phyloP scores from a whole-genome alignment of 2,113 vertebrate genomes.

The Labrus mixtus region DNA sequence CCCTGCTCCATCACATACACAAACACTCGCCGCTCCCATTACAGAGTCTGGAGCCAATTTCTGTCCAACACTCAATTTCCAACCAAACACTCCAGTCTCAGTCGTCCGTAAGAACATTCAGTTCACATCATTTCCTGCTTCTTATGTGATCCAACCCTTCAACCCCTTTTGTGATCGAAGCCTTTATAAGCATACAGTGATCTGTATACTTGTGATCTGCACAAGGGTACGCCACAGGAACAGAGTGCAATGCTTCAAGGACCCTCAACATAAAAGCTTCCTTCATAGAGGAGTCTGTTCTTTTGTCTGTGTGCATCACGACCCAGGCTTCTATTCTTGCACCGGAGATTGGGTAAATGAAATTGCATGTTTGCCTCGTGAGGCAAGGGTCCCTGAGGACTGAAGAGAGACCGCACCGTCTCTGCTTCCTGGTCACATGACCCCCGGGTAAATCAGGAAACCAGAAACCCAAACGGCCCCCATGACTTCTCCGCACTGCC shows the following conservation, averaged over 20 bases:
- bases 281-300: conserved; percentile 59
- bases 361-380: conserved; percentile 73
- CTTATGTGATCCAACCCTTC: conserved; percentile 30
- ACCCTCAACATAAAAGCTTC: conserved; percentile 69
- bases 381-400: conserved; percentile 69
- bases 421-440: conserved; percentile 76
- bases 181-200: conserved; percentile 23
- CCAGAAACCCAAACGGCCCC: conserved; percentile 64
- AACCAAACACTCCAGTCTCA: conserved; percentile 47
- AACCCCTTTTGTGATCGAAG: conserved; percentile 27
- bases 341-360: conserved; percentile 72
- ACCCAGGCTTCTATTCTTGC: conserved; percentile 67
- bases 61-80: conserved; percentile 40
- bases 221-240: conserved; percentile 34
- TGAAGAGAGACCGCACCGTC: conserved; percentile 54
- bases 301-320: conserved; percentile 70
- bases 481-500: conserved; percentile 36
- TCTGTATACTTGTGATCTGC: conserved; percentile 55
- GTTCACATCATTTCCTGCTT: conserved; percentile 34
- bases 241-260: conserved; percentile 59
- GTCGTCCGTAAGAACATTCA: conserved; percentile 5
- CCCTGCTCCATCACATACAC: conserved; percentile 33
- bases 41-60: conserved; percentile 48
- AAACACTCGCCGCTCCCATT: conserved; percentile 41
- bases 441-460: conserved; percentile 66